A percentile compares a stretch with the other conserved stretches of the same genome.
Evolutionary conservation across 2,113 vertebrate genomes (phyloP).

Genomic region (Clarias batrachus): DNA sequence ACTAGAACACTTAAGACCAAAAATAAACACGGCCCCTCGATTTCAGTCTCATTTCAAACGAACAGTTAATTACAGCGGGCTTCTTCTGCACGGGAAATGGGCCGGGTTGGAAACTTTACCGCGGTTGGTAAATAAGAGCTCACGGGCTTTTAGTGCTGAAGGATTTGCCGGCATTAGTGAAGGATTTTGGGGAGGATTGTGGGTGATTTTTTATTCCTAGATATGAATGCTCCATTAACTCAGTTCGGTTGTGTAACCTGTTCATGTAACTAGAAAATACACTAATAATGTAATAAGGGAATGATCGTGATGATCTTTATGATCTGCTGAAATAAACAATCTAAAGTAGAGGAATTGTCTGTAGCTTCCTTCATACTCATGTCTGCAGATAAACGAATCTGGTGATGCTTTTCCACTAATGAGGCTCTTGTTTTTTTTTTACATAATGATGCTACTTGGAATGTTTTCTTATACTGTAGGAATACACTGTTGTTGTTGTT

Average conservation of each 20-base stretch:
- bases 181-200: conserved; percentile 42
- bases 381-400: not conserved
- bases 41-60: conserved; percentile 38
- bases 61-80: conserved; percentile 42
- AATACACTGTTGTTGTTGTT: not conserved
- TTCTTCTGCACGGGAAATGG: conserved; percentile 11
- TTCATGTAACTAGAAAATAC: not conserved
- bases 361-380: not conserved
- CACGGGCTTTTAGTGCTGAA: not conserved
- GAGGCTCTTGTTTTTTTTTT: not conserved
- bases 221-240: conserved; percentile 27
- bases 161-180: conserved; percentile 41
- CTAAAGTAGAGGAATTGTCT: not conserved
- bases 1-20: conserved; percentile 40
- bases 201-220: conserved; percentile 26
- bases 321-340: not conserved
- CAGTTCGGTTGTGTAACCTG: conserved; percentile 17
- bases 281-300: not conserved
- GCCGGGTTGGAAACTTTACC: conserved; percentile 34
- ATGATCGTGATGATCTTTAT: not conserved
- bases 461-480: not conserved
- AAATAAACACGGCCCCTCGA: conserved; percentile 34
- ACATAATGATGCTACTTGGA: not conserved
- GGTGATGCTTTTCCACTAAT: not conserved
- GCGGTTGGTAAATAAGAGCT: conserved; percentile 38